A percentile compares a stretch with the other conserved stretches of the same genome.
phyloP scores from a whole-genome alignment of 2,888 invertebrate genomes.

The Margaritifera margaritifera region DNA sequence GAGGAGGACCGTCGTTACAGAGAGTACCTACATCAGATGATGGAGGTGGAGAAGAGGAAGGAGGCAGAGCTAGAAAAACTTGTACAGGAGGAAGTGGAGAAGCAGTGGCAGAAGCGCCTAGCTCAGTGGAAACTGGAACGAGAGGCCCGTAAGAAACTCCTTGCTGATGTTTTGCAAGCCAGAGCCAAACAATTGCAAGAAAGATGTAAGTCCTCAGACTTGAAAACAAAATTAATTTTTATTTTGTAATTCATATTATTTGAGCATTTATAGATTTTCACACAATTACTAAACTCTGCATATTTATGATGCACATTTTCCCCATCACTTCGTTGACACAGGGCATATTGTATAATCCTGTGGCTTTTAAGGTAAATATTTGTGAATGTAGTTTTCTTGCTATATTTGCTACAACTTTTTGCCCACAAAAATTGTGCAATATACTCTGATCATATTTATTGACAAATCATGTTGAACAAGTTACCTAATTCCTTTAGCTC shows the following conservation, averaged over 20 bases:
- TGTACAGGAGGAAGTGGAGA: conserved; percentile 68
- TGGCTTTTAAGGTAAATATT: no score
- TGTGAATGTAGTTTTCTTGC: no score
- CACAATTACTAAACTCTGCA: neutral
- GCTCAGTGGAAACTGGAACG: conserved; percentile 68
- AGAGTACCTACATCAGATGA: conserved; percentile 64
- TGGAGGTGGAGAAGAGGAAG: conserved; percentile 63
- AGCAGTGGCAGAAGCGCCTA: conserved; percentile 71
- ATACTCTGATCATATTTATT: no score
- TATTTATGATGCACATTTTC: no score
- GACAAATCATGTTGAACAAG: no score
- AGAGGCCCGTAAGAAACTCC: conserved; percentile 65
- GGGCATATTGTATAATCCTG: no score
- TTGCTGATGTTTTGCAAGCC: conserved; percentile 65
- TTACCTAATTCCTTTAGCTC: no score
- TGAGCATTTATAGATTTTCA: neutral
- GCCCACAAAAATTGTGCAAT: no score
- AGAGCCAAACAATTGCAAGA: conserved; percentile 66
- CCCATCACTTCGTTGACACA: no score
- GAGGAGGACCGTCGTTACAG: conserved; percentile 69
- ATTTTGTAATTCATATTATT: neutral
- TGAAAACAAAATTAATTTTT: neutral
- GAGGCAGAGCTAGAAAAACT: conserved; percentile 68
- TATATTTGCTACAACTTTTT: no score
- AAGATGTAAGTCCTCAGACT: conserved; percentile 60